Conservation (phyloP, 2,888 invertebrate species). For the Stenodema calcarata region DNA sequence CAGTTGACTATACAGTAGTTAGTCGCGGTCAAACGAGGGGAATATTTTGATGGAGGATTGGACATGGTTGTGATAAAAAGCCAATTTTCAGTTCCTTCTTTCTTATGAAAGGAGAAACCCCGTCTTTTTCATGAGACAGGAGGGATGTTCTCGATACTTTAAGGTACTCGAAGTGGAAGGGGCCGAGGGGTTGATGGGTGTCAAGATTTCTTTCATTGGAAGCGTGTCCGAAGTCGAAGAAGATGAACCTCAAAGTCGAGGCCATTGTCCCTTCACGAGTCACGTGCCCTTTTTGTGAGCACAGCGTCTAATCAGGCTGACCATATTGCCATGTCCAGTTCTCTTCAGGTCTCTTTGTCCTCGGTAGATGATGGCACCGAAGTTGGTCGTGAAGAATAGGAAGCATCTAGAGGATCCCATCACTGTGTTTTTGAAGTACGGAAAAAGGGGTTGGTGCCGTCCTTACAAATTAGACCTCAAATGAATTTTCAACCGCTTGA, state of each 20-base stretch:
- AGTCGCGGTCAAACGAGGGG: constrained; percentile 19
- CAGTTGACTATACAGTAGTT: constrained; percentile 3
- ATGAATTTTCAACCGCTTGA: no score
- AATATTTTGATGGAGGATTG: constrained; percentile 25
- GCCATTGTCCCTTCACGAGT: constrained; percentile 24
- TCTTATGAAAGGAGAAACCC: constrained; percentile 7
- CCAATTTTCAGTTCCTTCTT: neutral
- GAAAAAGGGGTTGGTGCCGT: neutral
- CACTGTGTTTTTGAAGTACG: neutral
- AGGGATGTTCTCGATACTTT: neutral
- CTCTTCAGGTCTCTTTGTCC: neutral
- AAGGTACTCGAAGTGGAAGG: neutral
- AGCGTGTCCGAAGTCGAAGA: constrained; percentile 44
- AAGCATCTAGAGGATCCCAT: neutral
- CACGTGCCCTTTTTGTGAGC: constrained; percentile 41
- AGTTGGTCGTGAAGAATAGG: neutral
- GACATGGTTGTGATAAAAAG: constrained; percentile 19
- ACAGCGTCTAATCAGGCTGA: constrained; percentile 14
- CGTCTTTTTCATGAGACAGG: neutral
- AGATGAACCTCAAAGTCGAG: neutral
- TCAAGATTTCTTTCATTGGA: constrained; percentile 27
- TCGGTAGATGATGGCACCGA: neutral
- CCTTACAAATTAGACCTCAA: no score
- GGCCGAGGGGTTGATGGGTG: constrained; percentile 6
- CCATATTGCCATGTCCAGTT: constrained; percentile 25